Conservation (phyloP, 2,113 vertebrate species). For the Melanostigma gelatinosum region DNA sequence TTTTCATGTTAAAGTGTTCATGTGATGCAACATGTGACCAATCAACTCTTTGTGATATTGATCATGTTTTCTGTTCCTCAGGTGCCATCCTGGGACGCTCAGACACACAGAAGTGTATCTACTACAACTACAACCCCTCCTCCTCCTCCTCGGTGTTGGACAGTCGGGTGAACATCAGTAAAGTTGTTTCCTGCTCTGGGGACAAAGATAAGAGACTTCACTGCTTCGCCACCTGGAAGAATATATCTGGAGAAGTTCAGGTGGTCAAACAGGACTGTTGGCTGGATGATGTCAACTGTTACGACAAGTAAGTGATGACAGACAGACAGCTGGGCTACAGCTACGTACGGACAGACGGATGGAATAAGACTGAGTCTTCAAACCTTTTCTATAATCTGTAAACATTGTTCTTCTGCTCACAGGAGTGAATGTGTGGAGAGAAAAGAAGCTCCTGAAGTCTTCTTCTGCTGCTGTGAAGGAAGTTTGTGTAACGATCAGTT, state of each 20-base stretch:
- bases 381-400: no score
- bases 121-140: conserved; percentile 86
- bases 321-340: no score
- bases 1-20: background rate
- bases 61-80: conserved; percentile 51
- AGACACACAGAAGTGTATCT: conserved; percentile 91
- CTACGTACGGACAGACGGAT: no score
- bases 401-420: background rate
- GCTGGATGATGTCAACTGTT: conserved; percentile 95
- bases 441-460: conserved; percentile 93
- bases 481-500: conserved; percentile 93
- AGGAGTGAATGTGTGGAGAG: conserved; percentile 93
- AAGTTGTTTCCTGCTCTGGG: conserved; percentile 87
- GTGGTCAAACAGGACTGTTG: conserved; percentile 96
- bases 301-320: conserved; percentile 85
- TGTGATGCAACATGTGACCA: no score
- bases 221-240: conserved; percentile 97
- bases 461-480: conserved; percentile 97
- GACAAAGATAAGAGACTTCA: conserved; percentile 93
- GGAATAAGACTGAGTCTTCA: no score
- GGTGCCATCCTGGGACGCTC: conserved; percentile 94
- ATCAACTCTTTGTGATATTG: background rate
- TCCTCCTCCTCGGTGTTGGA: conserved; percentile 66
- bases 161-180: conserved; percentile 87
- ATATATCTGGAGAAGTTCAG: conserved; percentile 90